phyloP scores from a whole-genome alignment of 2,797 vertebrate species.

The Sebastes minor region DNA sequence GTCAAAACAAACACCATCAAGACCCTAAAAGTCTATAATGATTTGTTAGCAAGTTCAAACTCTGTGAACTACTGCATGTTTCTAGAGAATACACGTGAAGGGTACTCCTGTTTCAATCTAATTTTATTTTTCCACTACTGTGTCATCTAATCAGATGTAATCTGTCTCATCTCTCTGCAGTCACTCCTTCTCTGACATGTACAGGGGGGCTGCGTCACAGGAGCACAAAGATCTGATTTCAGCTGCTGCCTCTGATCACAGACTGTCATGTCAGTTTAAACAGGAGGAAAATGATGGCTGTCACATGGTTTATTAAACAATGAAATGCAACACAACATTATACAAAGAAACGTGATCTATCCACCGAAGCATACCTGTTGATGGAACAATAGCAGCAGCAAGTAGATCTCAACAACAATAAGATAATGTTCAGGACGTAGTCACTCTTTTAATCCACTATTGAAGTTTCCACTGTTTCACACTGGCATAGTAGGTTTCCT shows the following conservation, averaged over 20 bases:
- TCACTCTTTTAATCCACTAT: neutral
- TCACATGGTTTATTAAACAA: neutral
- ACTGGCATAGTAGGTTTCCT: neutral
- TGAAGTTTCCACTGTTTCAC: neutral
- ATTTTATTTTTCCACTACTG: constrained; percentile 6
- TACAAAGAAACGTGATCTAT: neutral
- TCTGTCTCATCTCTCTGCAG: constrained; percentile 1
- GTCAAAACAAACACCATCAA: too few species aligned
- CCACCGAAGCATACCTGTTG: neutral
- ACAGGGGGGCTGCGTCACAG: neutral
- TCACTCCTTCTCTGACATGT: neutral
- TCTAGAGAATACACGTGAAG: neutral
- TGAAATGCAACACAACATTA: neutral
- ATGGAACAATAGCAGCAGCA: neutral
- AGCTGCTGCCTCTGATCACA: neutral
- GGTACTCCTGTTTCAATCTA: constrained; percentile 9
- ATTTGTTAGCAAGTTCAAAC: neutral
- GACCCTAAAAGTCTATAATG: neutral
- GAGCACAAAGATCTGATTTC: constrained; percentile 3
- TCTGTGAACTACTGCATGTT: neutral
- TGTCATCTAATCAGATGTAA: constrained; percentile 26
- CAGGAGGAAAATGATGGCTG: neutral
- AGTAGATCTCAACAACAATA: neutral
- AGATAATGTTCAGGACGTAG: neutral
- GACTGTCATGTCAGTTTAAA: neutral